phyloP scores from a whole-genome alignment of 2,888 invertebrate species.

The Molanna angustata region DNA sequence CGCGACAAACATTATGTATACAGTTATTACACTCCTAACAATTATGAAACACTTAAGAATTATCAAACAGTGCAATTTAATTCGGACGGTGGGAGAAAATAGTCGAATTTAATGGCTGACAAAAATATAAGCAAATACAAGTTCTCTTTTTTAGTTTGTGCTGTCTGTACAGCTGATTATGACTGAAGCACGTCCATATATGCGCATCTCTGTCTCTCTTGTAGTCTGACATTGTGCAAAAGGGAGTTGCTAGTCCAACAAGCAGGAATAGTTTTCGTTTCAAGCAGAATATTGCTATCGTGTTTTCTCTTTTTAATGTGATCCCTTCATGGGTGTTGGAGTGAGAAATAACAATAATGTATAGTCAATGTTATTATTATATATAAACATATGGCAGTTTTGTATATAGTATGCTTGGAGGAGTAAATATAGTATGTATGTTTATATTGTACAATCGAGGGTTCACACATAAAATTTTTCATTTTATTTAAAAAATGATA shows the following conservation, averaged over 20 bases:
- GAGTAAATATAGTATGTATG: too few species aligned
- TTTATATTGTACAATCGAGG: too few species aligned
- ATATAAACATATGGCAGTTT: too few species aligned
- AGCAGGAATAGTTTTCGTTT: constrained; percentile 2
- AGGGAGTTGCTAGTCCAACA: neutral
- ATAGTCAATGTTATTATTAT: too few species aligned
- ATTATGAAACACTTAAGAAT: constrained; percentile 23
- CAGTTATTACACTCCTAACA: constrained; percentile 19
- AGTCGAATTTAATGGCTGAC: constrained; percentile 24
- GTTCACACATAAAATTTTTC: too few species aligned
- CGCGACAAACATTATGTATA: constrained; percentile 40
- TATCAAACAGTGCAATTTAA: constrained; percentile 18
- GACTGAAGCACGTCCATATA: constrained; percentile 13
- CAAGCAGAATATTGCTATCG: neutral
- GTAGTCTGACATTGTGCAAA: neutral
- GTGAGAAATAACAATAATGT: too few species aligned
- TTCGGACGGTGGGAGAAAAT: constrained; percentile 18
- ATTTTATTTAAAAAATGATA: too few species aligned
- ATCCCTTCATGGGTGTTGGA: too few species aligned
- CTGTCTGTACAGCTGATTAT: constrained; percentile 25
- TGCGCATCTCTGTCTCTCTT: constrained; percentile 2
- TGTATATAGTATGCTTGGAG: too few species aligned
- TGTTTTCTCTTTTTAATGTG: constrained; percentile 9
- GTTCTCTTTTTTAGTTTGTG: constrained; percentile 19
- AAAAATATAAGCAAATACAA: constrained; percentile 23